Evolutionary conservation across 2,113 vertebrate species (phyloP), one percentile per base, ranked within the genome.

Genomic region (Bubo scandiacus): DNA sequence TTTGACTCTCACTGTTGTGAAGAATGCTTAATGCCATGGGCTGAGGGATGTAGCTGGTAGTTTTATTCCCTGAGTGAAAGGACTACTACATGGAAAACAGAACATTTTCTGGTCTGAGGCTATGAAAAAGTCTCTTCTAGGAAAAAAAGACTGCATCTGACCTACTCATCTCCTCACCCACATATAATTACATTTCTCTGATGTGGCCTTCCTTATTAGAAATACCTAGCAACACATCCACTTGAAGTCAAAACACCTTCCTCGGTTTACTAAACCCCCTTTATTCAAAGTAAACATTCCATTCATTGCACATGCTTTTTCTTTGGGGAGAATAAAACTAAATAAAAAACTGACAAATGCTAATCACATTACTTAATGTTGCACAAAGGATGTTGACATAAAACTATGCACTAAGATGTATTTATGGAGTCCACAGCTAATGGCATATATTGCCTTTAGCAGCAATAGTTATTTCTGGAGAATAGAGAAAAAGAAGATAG

Each of bases 161-260:
- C 40, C 23, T 68, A 55, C 47, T 51, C 26, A 47, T 36, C 40
- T 72, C 32, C 25, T 65, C 38, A 85, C 15, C 4, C 61, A 57
- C 1, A 1, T 36, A 49, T 12, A 88, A 95, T 25, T 62, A 54
- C 6, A 9, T 38, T 59, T 90, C 47, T 91, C 18, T 77, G 55
- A 73, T 43, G 40, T 34, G 58, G 20, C 23, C 66, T 47, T 94
- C 25, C 30, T 85, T 62, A 42, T 61, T 40, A 79, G 45, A 87
- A 93, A 67, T 51, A 90, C n/a, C 52, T 88, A 52, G 43, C 62
- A 92, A 92, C n/a, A 59, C 8, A 51, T 71, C n/a, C 45, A 67
- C 47, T 66, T 55, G 23, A 74, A 88, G 57, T 47, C 8, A 42
- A 87, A 92, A 34, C 20, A 78, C 40, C 29, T 59, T 83, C 36